Conservation (phyloP, 2,797 vertebrate species). For the Mus caroli region DNA sequence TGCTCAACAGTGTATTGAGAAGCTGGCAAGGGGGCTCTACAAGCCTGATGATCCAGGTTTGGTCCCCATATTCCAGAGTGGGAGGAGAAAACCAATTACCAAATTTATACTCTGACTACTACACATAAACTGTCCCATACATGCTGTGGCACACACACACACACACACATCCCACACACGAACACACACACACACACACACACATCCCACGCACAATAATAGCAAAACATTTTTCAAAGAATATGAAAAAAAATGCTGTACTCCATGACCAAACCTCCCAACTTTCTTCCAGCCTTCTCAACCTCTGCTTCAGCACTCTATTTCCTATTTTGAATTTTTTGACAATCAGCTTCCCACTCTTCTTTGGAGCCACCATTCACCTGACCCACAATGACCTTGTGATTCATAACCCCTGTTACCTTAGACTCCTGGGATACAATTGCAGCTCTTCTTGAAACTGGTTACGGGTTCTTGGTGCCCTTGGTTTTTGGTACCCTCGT, state of each 20-base stretch:
- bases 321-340: slow-evolving; percentile 71
- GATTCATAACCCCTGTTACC: not conserved
- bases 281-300: not conserved
- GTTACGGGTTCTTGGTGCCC: not conserved
- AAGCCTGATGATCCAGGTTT: not conserved
- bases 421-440: not conserved
- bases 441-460: not conserved
- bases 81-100: not conserved
- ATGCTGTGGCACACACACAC: too few species aligned
- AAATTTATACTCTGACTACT: not conserved
- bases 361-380: not conserved
- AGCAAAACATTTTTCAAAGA: not conserved
- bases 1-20: not conserved
- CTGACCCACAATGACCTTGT: slow-evolving; percentile 5
- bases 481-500: not conserved
- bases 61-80: not conserved
- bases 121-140: not conserved
- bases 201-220: not conserved
- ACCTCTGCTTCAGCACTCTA: not conserved
- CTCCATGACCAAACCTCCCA: not conserved
- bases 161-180: not conserved
- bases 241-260: not conserved
- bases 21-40: not conserved
- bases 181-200: too few species aligned
- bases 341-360: slow-evolving; percentile 22